Evolutionary conservation across 1,140 invertebrate species (phyloP), one percentile per base, ranked within the genome.

Genomic region (Pachyrhynchus sulphureomaculatus): DNA sequence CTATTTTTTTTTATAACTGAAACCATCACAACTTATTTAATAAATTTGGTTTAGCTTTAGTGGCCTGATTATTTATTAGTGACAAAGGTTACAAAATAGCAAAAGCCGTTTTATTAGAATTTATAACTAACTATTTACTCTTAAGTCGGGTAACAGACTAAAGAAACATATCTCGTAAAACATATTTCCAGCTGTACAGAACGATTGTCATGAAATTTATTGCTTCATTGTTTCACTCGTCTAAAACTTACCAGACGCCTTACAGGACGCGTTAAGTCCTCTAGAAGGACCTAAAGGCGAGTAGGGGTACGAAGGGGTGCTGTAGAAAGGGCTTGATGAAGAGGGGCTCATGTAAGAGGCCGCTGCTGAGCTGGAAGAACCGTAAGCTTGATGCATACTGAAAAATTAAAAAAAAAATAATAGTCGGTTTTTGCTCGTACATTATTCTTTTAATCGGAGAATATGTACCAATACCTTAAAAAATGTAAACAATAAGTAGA

Each of bases 381-480:
- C 72, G 57, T 77, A 77, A 12, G 72, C 74, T 62, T 76, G 76
- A 65, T 77, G 76, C 75, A 77, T 77, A 62, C 75, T 77, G 63
- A 65, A 70, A n/a, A n/a, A n/a, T n/a, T n/a, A n/a, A n/a, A n/a
- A n/a, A 64, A 37, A 60, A 58, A 10, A 37, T 44, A 10, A 33
- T 29, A 32, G 8, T 13, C 45, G 10, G 2, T 56, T 15, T 52
- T n/a, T n/a, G n/a, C n/a, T n/a, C n/a, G n/a, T n/a, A n/a, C n/a
- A n/a, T n/a, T n/a, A n/a, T n/a, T n/a, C n/a, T n/a, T n/a, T n/a
- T n/a, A n/a, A n/a, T n/a, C n/a, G n/a, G n/a, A n/a, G n/a, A n/a
- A n/a, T n/a, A n/a, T n/a, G n/a, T n/a, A n/a, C n/a, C n/a, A n/a
- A n/a, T n/a, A n/a, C n/a, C n/a, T n/a, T n/a, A n/a, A n/a, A n/a